These are phyloP conservation scores for Platyscelio sp. DNA, from an alignment of 2,888 invertebrate species.

Conservation along the genomic window DNA sequence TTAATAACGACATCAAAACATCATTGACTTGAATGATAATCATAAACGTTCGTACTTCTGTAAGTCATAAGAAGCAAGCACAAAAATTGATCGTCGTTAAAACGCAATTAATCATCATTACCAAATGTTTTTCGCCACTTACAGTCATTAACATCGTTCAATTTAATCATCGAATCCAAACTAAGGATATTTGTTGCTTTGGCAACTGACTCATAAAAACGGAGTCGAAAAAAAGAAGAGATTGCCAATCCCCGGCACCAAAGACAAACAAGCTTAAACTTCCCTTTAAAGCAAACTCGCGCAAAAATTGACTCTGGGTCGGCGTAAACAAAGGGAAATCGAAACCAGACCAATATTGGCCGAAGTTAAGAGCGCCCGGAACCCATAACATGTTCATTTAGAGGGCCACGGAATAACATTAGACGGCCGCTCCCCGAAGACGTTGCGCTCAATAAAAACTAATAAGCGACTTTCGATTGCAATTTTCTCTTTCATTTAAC, in stretches of 20 bases:
- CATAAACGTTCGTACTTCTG: too few species aligned
- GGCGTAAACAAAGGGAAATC: constrained; percentile 55
- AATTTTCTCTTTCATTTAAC: constrained; percentile 69
- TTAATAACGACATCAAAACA: too few species aligned
- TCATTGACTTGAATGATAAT: too few species aligned
- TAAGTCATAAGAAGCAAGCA: too few species aligned
- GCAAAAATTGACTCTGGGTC: constrained; percentile 39
- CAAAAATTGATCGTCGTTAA: too few species aligned
- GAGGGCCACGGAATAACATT: constrained; percentile 48
- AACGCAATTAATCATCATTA: too few species aligned
- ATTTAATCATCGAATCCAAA: not conserved
- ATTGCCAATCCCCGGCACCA: not conserved
- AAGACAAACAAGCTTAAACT: constrained; percentile 50
- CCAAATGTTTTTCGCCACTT: too few species aligned
- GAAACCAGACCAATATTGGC: constrained; percentile 54
- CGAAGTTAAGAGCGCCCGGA: constrained; percentile 31
- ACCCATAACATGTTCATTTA: constrained; percentile 51
- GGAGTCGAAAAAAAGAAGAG: not conserved
- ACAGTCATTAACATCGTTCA: too few species aligned
- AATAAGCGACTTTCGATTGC: constrained; percentile 69
- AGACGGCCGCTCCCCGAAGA: constrained; percentile 47
- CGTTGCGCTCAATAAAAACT: constrained; percentile 53
- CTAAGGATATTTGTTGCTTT: not conserved
- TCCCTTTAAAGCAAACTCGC: constrained; percentile 42
- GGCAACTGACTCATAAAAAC: not conserved